phyloP scores from a whole-genome alignment of 2,113 vertebrate species.

The Alosa alosa region DNA sequence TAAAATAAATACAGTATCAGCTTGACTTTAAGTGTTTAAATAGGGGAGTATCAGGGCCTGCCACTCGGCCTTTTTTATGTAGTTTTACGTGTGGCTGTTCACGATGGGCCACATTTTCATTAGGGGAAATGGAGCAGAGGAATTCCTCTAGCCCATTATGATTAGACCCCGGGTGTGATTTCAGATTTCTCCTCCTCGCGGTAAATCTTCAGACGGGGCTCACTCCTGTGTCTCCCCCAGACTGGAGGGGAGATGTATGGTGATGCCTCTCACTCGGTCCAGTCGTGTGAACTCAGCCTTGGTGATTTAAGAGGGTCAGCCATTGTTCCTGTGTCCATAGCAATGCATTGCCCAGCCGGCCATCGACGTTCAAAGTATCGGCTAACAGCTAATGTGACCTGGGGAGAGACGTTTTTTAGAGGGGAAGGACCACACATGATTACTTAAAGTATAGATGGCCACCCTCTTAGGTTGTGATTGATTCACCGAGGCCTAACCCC shows the following conservation, averaged over 20 bases:
- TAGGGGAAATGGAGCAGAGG: background rate
- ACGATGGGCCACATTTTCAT: background rate
- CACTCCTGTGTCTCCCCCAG: background rate
- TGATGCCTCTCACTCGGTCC: background rate
- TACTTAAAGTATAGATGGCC: background rate
- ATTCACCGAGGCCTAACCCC: no score
- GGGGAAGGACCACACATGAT: background rate
- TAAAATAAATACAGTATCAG: background rate
- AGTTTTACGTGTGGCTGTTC: background rate
- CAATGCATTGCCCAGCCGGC: background rate
- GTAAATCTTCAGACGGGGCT: conserved; percentile 2
- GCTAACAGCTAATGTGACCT: background rate
- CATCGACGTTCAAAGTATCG: background rate
- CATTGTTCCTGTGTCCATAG: conserved; percentile 4
- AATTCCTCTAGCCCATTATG: background rate
- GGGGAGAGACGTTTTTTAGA: background rate
- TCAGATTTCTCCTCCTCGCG: background rate
- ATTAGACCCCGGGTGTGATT: background rate
- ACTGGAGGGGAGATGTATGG: background rate
- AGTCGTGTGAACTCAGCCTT: background rate
- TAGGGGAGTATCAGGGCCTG: background rate
- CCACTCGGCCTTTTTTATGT: background rate
- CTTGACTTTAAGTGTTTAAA: background rate
- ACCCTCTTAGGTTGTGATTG: background rate
- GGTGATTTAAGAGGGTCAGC: conserved; percentile 1